Base-by-base conservation (phyloP, 1,140 invertebrate species). In the Gryllus bimaculatus region DNA sequence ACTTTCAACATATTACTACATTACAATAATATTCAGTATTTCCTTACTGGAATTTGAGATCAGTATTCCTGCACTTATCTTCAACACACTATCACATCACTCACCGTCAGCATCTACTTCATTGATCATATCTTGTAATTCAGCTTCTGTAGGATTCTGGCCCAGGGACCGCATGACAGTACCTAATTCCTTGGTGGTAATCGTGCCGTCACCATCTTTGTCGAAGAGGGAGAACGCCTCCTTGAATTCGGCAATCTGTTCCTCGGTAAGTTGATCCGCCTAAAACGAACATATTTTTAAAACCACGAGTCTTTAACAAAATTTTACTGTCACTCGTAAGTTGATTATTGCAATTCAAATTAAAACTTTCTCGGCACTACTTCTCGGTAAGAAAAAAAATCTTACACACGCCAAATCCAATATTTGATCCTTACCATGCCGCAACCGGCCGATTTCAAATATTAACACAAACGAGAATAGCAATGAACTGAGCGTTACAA, bases 101-200 rank as follows among this genome's bases (percentile, higher is more conserved):
- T 88, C 88, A 98, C 98, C 97, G 88, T 99, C 98, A 84, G 97
- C 97, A 89, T 99, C 98, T 80, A 99, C 97, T 91, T 99, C 98
- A 88, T 99, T 99, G 88, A 99, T 99, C 97, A 99, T 99, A 87
- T 99, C 97, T 87, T 99, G 97, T 73, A 99, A 91, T 88, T 99
- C 98, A 75, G 97, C 97, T 89, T 99, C 98, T 84, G 98, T 99
- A 84, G 98, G 98, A 88, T 99, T 99, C 89, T 99, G 97, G 82
- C 98, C 98, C 85, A 99, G 90, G 78, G 97, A 98, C 84, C 98
- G 90, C 96, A 99, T 98, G 80, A 99, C 98, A 84, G 97, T 98
- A 83, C 98, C 98, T 90, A 99, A 91, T 90, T 99, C 98, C 91
- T 99, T 99, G 86, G 98, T 99, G 83, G 98, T 99, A 88, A 99